Base-by-base conservation (phyloP, 2,888 invertebrate genomes). In the Cheilosia urbana region DNA sequence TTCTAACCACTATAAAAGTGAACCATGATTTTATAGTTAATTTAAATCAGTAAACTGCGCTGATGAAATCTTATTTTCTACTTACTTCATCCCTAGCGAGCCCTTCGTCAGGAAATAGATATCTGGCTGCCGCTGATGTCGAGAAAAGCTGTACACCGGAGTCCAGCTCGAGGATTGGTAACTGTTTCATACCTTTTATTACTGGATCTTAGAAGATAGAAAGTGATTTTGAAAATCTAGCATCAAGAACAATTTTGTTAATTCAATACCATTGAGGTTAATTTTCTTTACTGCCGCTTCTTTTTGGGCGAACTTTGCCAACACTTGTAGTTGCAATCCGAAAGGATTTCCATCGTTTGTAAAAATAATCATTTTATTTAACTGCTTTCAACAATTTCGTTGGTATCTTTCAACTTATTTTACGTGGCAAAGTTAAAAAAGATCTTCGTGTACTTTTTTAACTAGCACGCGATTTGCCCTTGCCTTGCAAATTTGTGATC, bases 341-440 rank as follows among this genome's bases (percentile, higher is more conserved):
- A 95, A 94, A 37, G 96, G 96, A 92, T 97, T 97, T 89, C 95
- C 95, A 89, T 95, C 94, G 90, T 97, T 97, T 11, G 96, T 95
- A 88, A 94, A 94, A 87, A 96, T 94, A 90, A 95, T 95, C 95
- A 96, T 96, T 62, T 80, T 83, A 49, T 62, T 49, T 76, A 57
- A 37, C 7, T 73, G 27, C 2, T 73, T 73, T 62, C 53, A 65
- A 68, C 1, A 1, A 19, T 42, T 34, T 37, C 1, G 42, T 13
- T 51, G 17, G 1, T 34, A 24, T 11, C 2, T 53, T 63, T 55
- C 2, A 34, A 71, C 58, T 66, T 13, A 65, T 66, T 80, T 84
- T 60, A 84, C 84, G 84, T 84, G 84, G 84, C 84, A 84, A 73
- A 62, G 47, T 19, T 2, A n/a, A 17, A 21, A 19, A 17, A 17